Base-by-base conservation (phyloP, 2,797 vertebrate species). In the Hippopotamyrus pictus region DNA sequence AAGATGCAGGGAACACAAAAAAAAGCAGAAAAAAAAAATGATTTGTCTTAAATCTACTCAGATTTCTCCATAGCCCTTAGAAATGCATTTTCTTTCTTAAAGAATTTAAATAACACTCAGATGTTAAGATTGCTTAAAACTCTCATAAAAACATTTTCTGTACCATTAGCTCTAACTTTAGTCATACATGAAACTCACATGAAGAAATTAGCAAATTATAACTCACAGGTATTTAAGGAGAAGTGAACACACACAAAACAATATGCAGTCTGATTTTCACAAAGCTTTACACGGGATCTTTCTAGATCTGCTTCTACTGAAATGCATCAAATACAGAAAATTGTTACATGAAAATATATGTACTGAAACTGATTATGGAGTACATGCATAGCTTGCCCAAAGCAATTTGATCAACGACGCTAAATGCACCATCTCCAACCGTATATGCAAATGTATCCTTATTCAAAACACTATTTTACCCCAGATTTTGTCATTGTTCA, bases 271-370 rank as follows among this genome's bases (percentile, higher is more conserved):
- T 93, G 96, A 97, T 97, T 96, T 96, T 94, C 97, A 97, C 96
- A 97, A 97, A 97, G 95, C 94, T 96, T 95, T 54, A 54, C 25
- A 96, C 93, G 95, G 92, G 95, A 96, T 96, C 96, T 96, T 97
- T 97, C 95, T 96, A 93, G 96, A 96, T 95, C 95, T 95, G 97
- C 95, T 95, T 95, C 96, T 96, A 97, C 96, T 96, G 96, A 98
- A 97, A 97, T 97, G 94, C 96, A 93, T 96, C 94, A 95, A 96
- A 97, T 98, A 98, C 96, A 97, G 96, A 97, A 97, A 97, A 98
- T 98, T 97, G 97, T 96, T 96, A 98, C 97, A 96, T 97, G n/a
- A 97, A 97, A 96, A 96, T 97, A 85, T 29, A 85, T 54, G 12
- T 57, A 57, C 82, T 85, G 48, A 51, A 85, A 85, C 14, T 25